phyloP scores from a whole-genome alignment of 2,888 invertebrate genomes.

The Cosmia trapezina region DNA sequence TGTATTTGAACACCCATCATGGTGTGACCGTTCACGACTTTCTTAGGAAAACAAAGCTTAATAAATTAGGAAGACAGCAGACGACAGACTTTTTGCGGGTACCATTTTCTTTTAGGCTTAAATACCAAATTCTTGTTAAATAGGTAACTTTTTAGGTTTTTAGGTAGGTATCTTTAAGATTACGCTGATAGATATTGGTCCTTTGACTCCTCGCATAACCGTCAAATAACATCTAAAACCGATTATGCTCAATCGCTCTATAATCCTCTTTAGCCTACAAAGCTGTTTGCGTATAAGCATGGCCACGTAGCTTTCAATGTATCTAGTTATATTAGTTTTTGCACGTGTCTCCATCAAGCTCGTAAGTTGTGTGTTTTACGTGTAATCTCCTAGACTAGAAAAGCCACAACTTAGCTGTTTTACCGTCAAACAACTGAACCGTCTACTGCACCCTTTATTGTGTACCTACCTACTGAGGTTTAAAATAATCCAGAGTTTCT shows the following conservation, averaged over 20 bases:
- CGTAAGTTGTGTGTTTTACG: constrained; percentile 30
- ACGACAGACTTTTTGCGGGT: not conserved
- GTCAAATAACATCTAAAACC: not conserved
- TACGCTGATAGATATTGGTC: not conserved
- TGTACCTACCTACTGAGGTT: not conserved
- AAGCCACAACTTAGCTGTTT: constrained; percentile 36
- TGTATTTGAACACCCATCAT: not conserved
- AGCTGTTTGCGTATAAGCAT: constrained; percentile 1
- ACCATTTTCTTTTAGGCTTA: not conserved
- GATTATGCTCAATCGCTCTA: not conserved
- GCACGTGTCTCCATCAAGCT: constrained; percentile 23
- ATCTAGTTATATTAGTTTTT: constrained; percentile 33
- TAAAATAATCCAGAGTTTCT: constrained; percentile 11
- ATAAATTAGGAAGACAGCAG: constrained; percentile 7
- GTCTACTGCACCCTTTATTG: constrained; percentile 5
- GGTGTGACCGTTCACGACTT: not conserved
- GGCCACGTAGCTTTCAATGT: constrained; percentile 9
- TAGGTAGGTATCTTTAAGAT: not conserved
- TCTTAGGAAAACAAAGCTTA: not conserved
- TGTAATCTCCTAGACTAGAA: constrained; percentile 28
- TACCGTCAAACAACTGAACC: constrained; percentile 25
- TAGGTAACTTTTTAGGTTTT: too few species aligned
- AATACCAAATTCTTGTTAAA: not conserved
- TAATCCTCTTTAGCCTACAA: not conserved
- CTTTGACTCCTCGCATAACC: not conserved